These are phyloP conservation scores for Troilus luridus DNA, from an alignment of 2,888 invertebrate species.

Conservation along the genomic window DNA sequence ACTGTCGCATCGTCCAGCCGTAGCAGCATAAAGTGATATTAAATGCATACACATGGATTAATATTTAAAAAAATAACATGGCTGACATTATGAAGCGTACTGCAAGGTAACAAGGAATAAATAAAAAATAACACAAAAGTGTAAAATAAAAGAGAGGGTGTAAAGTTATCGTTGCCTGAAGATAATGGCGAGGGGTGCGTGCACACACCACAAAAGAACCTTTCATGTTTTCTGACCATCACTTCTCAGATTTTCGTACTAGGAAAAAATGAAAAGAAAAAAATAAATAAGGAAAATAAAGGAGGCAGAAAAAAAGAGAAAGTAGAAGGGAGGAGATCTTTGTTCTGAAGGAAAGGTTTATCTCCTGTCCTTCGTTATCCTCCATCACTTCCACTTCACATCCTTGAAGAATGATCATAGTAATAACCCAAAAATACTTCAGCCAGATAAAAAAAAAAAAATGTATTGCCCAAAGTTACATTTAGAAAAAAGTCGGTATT, in stretches of 20 bases:
- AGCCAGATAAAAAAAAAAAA: no score
- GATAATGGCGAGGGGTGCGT: background rate
- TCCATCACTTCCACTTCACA: no score
- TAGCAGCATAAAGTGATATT: no score
- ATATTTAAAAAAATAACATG: no score
- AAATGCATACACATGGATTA: no score
- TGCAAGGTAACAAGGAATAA: background rate
- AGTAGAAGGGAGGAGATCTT: background rate
- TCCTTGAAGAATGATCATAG: no score
- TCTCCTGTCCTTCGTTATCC: background rate
- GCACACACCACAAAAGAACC: conserved; percentile 12
- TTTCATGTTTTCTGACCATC: conserved; percentile 28
- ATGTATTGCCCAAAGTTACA: background rate
- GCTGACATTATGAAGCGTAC: no score
- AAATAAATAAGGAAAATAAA: conserved; percentile 4
- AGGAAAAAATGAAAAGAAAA: background rate
- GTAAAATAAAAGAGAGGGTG: background rate
- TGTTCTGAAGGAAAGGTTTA: background rate
- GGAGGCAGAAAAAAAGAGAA: background rate
- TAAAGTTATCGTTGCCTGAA: background rate
- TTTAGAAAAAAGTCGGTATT: background rate
- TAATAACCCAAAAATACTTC: no score
- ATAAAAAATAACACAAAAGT: background rate
- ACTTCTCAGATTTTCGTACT: background rate
- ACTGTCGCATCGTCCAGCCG: no score